Percentiles rank a stretch among this genome's conserved stretches.
phyloP scores from a whole-genome alignment of 2,797 vertebrate species.

The Sebastes hubbsi region DNA sequence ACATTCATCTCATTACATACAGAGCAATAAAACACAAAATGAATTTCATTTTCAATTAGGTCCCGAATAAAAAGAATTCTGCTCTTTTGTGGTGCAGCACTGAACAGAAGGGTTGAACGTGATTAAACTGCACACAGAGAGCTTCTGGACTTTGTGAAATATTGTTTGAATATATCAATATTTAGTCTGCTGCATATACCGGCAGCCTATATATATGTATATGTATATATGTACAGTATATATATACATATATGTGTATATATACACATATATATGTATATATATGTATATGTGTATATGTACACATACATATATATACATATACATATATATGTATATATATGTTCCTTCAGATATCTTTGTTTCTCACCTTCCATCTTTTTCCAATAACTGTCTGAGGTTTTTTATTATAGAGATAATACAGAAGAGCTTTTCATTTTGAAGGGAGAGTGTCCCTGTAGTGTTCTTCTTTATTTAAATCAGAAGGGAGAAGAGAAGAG shows the following conservation, averaged over 20 bases:
- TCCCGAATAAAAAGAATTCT: background rate
- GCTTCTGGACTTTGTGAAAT: background rate
- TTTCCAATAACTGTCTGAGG: background rate
- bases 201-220: background rate
- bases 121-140: background rate
- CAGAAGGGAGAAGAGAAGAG: background rate
- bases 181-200: background rate
- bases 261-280: no score
- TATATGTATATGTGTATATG: no score
- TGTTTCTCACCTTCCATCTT: background rate
- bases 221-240: background rate
- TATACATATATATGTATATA: no score
- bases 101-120: background rate
- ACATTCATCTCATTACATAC: constrained; percentile 28
- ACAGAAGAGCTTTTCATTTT: constrained; percentile 5
- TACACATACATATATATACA: no score
- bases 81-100: background rate
- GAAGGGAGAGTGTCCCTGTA: background rate
- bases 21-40: constrained; percentile 35
- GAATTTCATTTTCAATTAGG: constrained; percentile 26
- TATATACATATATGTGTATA: no score
- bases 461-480: constrained; percentile 30
- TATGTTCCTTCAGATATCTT: background rate
- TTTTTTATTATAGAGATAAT: constrained; percentile 1
- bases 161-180: background rate